phyloP scores from a whole-genome alignment of 2,797 vertebrate species.

The Etheostoma perlongum region DNA sequence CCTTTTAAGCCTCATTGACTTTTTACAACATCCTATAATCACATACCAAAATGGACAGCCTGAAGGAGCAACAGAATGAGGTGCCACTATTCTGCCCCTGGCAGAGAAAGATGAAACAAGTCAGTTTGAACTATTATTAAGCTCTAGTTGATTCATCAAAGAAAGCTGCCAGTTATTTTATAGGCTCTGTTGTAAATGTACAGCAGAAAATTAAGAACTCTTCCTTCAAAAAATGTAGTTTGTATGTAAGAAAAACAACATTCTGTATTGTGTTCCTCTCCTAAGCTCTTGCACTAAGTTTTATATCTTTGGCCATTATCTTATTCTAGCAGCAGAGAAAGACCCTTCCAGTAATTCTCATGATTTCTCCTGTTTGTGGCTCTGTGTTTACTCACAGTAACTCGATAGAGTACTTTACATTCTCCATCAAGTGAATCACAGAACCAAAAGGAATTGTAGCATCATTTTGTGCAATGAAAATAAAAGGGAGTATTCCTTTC shows the following conservation, averaged over 20 bases:
- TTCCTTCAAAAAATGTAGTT: neutral
- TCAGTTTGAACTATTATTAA: neutral
- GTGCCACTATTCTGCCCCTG: neutral
- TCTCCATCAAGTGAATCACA: constrained; percentile 37
- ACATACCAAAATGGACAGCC: constrained; percentile 36
- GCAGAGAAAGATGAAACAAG: neutral
- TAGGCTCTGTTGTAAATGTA: neutral
- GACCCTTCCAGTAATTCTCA: constrained; percentile 38
- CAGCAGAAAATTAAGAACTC: constrained; percentile 10
- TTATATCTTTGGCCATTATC: constrained; percentile 24
- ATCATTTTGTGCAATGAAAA: constrained; percentile 28
- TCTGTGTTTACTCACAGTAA: constrained; percentile 10
- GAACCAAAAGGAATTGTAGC: constrained; percentile 10
- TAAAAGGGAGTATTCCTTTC: constrained; percentile 28
- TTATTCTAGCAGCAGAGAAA: constrained; percentile 41
- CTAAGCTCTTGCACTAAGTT: constrained; percentile 37
- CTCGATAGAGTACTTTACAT: neutral
- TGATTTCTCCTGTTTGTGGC: constrained; percentile 32
- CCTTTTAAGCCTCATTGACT: constrained; percentile 65
- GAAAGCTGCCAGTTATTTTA: constrained; percentile 18
- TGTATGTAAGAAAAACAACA: constrained; percentile 22
- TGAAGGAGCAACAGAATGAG: constrained; percentile 2
- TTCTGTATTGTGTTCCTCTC: constrained; percentile 26
- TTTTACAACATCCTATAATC: constrained; percentile 54
- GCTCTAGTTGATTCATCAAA: constrained; percentile 2